Base-by-base conservation (phyloP, 2,797 vertebrate species). In the Pseudochirops cupreus region DNA sequence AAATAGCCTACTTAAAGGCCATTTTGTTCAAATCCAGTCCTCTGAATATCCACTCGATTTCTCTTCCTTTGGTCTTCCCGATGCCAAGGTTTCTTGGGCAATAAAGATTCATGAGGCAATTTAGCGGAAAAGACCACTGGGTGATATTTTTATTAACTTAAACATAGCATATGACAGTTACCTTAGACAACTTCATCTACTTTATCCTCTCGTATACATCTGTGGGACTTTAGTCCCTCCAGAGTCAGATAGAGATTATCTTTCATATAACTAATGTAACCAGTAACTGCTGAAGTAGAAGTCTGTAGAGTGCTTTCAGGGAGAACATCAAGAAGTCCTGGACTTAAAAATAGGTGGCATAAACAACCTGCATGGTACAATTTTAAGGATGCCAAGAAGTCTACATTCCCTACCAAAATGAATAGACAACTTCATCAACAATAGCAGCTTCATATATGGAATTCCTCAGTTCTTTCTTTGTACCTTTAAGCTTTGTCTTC, bases 41-140 rank as follows among this genome's bases (percentile, higher is more conserved):
- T 94, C 91, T 95, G 91, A 62, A 82, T 18, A 91, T 59, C 89
- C 21, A 28, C 74, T 50, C 39, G 0, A 87, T 87, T 87, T 87
- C 39, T 87, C 74, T 93, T 3, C 67, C 67, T 92, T 93, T 90
- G 87, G 7, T 58, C 9, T 56, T 87, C 5, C 58, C 21, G 33
- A 93, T 92, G 67, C 91, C 89, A 94, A 28, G 59, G 33, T 4
- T 94, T 5, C 55, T 54, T 92, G 92, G 50, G 28, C 56, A 95
- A 92, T 94, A 93, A 95, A 94, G 67, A 95, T 87, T 56, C n/a
- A 54, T 91, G 92, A 91, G 33, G 33, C 24, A 90, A 93, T 90
- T 94, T 94, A 93, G 52, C 21, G 2, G 56, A 14, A 56, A 58
- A 1, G 4, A 33, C 57, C 55, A 67, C 14, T 91, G 82, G 46